Base-by-base conservation (phyloP, 2,797 vertebrate species). In the Chrysocyon brachyurus region DNA sequence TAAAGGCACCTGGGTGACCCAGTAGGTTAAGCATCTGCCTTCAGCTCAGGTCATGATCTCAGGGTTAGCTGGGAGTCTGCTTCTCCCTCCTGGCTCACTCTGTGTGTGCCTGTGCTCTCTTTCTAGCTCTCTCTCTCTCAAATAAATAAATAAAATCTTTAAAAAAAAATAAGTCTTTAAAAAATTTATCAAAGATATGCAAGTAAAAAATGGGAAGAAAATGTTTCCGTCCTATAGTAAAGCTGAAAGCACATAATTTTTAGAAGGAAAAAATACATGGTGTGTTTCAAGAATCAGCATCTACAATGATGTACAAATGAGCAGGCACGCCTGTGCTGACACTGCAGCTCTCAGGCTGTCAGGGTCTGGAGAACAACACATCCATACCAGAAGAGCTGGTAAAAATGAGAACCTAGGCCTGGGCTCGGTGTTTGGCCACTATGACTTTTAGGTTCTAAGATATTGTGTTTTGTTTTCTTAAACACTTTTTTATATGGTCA, bases 261-360 rank as follows among this genome's bases (percentile, higher is more conserved):
- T 36, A n/a, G 24, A 88, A 81, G 33, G 16, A 21, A 56, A 64
- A 63, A 85, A 33, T 11, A n/a, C 22, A 11, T 0, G 16, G 28
- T 6, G 6, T 2, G 0, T 31, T 79, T 77, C 24, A 19, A 2
- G 0, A 24, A 16, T 15, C 73, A 33, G 56, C 33, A 6, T 5
- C 40, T n/a, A 3, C 19, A 5, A 15, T 2, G 1, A n/a, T 5
- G 12, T 2, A 19, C 24, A 2, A 52, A 16, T 0, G 0, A 52
- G 33, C 24, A 16, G 36, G 8, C 0, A 0, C 0, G 28, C 14
- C 61, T 59, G 36, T 15, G 70, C 57, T 8, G 40, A 72, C 19
- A 6, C 17, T 1, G 11, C 3, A 21, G 14, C 5, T 9, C 70
- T 63, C 70, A 22, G 49, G 1, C 24, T 46, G 15, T 4, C 0